Base-by-base conservation (phyloP, 2,797 vertebrate species). In the Phalloptychus januarius region DNA sequence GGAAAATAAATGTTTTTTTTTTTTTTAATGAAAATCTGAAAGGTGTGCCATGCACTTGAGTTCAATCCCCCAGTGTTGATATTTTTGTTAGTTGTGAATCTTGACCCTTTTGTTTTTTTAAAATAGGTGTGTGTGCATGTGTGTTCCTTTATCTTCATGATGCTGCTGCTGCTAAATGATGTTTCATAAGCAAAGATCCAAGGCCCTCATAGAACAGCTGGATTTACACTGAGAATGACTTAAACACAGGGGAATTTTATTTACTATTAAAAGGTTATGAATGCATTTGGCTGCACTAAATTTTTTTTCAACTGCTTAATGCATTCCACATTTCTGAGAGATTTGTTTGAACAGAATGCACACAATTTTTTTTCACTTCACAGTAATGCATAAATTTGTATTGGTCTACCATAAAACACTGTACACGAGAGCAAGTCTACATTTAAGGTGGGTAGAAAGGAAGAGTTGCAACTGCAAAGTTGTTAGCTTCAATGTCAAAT, bases 401-500 rank as follows among this genome's bases (percentile, higher is more conserved):
- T 40, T 67, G 4, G 63, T 15, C 40, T 42, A 44, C 1, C 40
- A 15, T 11, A 5, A 69, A 69, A 2, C 15, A 69, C 23, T 42
- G 20, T 12, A 8, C 38, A 65, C 50, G 50, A 61, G 13, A 7
- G 52, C 33, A 69, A 7, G 44, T n/a, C n/a, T 31, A 28, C 25
- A 33, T 44, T 16, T 38, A 25, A 65, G 56, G 0, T 16, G 76
- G 77, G 82, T 33, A 6, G 52, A 20, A 5, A 18, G n/a, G 13
- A 20, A 28, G n/a, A 73, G 13, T 36, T 71, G 40, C 36, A 72
- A 13, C 63, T 72, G 42, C 18, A 12, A 20, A 2, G 61, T 63
- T 69, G 33, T 50, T 74, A 80, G 48, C n/a, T 70, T 75, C 48
- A 0, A 28, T 6, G 86, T 83, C 72, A 86, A 2, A 87, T 44